These are phyloP conservation scores for Brenthis hecate DNA, from an alignment of 2,888 invertebrate species.

Conservation along the genomic window DNA sequence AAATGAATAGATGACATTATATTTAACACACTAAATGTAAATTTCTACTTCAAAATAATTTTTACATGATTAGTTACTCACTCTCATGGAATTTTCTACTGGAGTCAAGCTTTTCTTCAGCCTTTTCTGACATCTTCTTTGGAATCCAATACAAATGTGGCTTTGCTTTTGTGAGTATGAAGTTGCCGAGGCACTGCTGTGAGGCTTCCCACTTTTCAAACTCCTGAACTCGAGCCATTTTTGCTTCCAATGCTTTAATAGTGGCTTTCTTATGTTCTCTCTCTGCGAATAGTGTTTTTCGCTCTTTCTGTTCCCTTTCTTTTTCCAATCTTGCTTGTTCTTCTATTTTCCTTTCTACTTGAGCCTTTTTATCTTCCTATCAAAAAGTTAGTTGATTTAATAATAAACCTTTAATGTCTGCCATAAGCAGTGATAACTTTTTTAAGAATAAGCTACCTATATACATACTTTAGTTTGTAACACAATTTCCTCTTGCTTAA, in stretches of 20 bases:
- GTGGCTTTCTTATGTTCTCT: conserved; percentile 94
- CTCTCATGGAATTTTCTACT: conserved; percentile 85
- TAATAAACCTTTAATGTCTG: too few species aligned
- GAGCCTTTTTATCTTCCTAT: conserved; percentile 82
- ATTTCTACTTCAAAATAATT: neutral
- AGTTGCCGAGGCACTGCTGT: conserved; percentile 89
- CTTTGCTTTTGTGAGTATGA: conserved; percentile 92
- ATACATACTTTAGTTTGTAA: conserved; percentile 87
- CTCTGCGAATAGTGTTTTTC: conserved; percentile 92
- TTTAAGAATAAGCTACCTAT: neutral
- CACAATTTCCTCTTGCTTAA: conserved; percentile 96
- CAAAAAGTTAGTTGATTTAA: neutral
- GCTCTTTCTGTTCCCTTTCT: conserved; percentile 90
- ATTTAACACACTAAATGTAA: too few species aligned
- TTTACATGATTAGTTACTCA: conserved; percentile 60
- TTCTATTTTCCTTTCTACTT: conserved; percentile 96
- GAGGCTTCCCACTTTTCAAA: conserved; percentile 92
- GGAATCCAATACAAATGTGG: conserved; percentile 95
- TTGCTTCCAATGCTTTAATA: conserved; percentile 93
- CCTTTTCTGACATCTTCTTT: conserved; percentile 87
- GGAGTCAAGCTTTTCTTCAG: conserved; percentile 84
- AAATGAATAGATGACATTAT: too few species aligned
- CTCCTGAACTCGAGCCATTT: conserved; percentile 93
- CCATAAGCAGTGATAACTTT: neutral
- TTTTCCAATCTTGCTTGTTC: conserved; percentile 94